Base-by-base conservation (phyloP, 2,113 vertebrate species). In the Phalacrocorax pelagicus region DNA sequence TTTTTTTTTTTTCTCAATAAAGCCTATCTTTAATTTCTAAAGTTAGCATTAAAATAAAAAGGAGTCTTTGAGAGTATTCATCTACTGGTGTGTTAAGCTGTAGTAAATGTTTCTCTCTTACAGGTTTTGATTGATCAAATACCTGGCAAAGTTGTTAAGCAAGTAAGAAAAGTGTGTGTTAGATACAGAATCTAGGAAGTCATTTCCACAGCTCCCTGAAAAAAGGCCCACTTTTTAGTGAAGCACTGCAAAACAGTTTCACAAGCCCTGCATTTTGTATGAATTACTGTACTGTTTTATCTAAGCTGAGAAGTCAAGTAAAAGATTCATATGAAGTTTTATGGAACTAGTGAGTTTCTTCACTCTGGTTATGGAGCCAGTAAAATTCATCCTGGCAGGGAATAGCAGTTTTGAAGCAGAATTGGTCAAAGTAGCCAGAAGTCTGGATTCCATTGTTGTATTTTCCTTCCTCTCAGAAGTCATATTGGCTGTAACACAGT, bases 241-340 rank as follows among this genome's bases (percentile, higher is more conserved):
- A 59, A 90, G 66, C 51, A n/a, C 71, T 44, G 49, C 55, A 83
- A 54, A 92, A 58, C 40, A 16, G 15, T 80, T 96, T 85, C 38
- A 57, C 71, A 46, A 72, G 29, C 49, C 52, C 59, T 70, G 40
- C 19, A 21, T 93, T 96, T 94, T 86, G 20, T 77, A 30, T 77
- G 58, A 84, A 47, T 86, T 86, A 71, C 62, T 87, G 57, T n/a
- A 40, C 65, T 87, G n/a, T 69, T 96, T 85, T 92, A 86, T 91
- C 80, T 80, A 84, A 91, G 62, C 15, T 75, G 88, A 92, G 84
- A 87, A 91, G 69, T 93, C 57, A 77, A 94, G 85, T 83, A 63
- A 92, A 96, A 93, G n/a, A 90, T 86, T 92, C 75, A 81, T 88
- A 69, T 15, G 77, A 80, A 73, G 8, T 66, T 94, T 94, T 92